A percentile compares a stretch with the other conserved stretches of the same genome.
Evolutionary conservation across 1,140 invertebrate genomes (phyloP).

Genomic region (Druon quercuslanigerum): DNA sequence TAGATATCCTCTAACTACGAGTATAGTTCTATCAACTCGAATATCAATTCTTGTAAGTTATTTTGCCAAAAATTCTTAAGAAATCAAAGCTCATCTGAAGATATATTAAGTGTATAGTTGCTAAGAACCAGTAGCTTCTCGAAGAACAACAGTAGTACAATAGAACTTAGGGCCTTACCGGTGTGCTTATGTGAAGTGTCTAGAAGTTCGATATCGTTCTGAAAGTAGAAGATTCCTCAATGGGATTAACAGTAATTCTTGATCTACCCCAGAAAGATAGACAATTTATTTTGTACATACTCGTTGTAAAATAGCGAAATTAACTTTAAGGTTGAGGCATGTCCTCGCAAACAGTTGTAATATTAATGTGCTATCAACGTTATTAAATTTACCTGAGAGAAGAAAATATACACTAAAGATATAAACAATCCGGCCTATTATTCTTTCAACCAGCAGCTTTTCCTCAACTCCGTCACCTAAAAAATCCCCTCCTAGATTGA

Average conservation of each 20-base stretch:
- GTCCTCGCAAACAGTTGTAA: constrained; percentile 28
- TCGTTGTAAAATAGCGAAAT: constrained; percentile 67
- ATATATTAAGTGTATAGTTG: constrained; percentile 4
- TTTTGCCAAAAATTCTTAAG: too few species aligned
- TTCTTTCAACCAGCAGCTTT: neutral
- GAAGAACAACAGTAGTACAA: constrained; percentile 51
- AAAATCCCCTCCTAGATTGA: too few species aligned
- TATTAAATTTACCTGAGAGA: constrained; percentile 36
- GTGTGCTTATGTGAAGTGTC: constrained; percentile 57
- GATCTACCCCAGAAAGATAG: constrained; percentile 44
- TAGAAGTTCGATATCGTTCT: constrained; percentile 68
- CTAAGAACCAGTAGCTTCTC: neutral
- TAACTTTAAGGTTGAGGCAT: constrained; percentile 51
- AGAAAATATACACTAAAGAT: constrained; percentile 7
- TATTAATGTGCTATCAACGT: constrained; percentile 54
- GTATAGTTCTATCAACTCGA: neutral
- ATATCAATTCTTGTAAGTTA: too few species aligned
- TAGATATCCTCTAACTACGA: neutral
- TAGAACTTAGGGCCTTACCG: constrained; percentile 56
- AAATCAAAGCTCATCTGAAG: neutral
- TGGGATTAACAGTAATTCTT: neutral
- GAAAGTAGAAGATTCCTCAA: constrained; percentile 58
- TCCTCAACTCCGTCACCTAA: too few species aligned
- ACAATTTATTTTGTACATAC: constrained; percentile 68
- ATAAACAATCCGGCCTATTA: neutral